Conservation (phyloP, 2,888 invertebrate species). For the Mythimna pallens region DNA sequence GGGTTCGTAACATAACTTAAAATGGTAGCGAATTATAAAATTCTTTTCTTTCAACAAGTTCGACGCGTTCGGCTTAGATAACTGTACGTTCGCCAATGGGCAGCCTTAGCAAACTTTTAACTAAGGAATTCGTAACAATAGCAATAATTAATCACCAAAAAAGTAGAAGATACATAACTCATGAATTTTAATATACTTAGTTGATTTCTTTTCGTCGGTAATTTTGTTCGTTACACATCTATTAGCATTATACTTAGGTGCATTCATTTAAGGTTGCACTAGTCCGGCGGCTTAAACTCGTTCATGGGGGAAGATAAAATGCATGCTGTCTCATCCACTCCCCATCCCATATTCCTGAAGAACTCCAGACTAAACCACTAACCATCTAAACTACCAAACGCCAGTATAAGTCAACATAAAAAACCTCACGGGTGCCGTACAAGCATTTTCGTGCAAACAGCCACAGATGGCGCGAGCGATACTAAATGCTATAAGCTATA, state of each 20-base stretch:
- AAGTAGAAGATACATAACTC: constrained; percentile 21
- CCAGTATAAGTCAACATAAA: not conserved
- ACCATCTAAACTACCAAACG: not conserved
- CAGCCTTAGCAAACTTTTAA: constrained; percentile 12
- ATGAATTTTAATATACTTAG: constrained; percentile 20
- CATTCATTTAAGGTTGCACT: not conserved
- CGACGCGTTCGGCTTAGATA: no score
- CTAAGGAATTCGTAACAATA: not conserved
- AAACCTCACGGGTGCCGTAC: constrained; percentile 3
- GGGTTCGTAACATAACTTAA: no score
- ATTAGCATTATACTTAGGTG: not conserved
- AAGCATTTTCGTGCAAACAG: constrained; percentile 28
- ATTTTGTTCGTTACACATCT: constrained; percentile 2
- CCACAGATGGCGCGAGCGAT: constrained; percentile 57
- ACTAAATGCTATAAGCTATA: constrained; percentile 62
- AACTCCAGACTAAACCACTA: no score
- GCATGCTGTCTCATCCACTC: no score
- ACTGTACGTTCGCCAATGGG: no score
- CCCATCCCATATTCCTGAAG: no score
- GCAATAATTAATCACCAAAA: constrained; percentile 3
- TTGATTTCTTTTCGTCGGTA: constrained; percentile 2
- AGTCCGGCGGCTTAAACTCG: no score
- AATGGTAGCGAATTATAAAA: no score
- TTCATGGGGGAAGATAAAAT: no score
- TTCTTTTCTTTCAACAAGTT: no score